These are phyloP conservation scores for Ericerus pela DNA, from an alignment of 1,140 invertebrate genomes.

Conservation along the genomic window DNA sequence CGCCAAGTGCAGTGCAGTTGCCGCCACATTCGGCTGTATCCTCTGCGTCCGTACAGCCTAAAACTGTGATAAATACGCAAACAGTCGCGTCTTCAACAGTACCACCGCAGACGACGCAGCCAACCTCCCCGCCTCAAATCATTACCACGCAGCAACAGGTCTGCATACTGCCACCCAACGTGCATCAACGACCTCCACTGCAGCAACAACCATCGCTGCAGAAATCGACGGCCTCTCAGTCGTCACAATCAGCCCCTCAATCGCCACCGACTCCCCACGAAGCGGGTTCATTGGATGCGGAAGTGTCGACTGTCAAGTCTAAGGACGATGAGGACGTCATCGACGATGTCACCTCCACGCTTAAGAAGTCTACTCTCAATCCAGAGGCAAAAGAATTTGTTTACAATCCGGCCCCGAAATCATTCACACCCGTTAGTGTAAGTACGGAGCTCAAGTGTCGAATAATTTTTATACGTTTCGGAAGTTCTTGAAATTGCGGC, in stretches of 20 bases:
- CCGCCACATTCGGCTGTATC: constrained; percentile 27
- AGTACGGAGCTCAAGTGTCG: neutral
- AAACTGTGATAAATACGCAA: constrained; percentile 24
- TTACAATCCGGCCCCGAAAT: constrained; percentile 66
- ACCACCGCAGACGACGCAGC: constrained; percentile 13
- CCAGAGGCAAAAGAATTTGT: constrained; percentile 76
- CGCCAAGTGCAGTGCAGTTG: constrained; percentile 26
- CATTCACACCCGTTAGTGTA: constrained; percentile 62
- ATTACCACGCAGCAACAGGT: neutral
- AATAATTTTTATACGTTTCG: neutral
- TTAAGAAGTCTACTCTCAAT: constrained; percentile 67
- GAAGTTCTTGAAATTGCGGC: no score
- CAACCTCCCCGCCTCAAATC: constrained; percentile 20
- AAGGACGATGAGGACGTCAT: neutral
- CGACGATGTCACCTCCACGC: constrained; percentile 44
- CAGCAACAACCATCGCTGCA: constrained; percentile 17
- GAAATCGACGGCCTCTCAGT: constrained; percentile 13
- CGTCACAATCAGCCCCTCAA: constrained; percentile 21
- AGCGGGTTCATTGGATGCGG: neutral
- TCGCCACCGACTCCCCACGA: neutral
- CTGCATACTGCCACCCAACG: constrained; percentile 16
- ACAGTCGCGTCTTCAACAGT: constrained; percentile 26
- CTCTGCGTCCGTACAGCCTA: constrained; percentile 24
- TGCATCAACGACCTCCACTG: constrained; percentile 21
- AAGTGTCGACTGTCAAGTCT: constrained; percentile 22